Base-by-base conservation (phyloP, 2,113 vertebrate species). In the Rhinoptilus africanus region DNA sequence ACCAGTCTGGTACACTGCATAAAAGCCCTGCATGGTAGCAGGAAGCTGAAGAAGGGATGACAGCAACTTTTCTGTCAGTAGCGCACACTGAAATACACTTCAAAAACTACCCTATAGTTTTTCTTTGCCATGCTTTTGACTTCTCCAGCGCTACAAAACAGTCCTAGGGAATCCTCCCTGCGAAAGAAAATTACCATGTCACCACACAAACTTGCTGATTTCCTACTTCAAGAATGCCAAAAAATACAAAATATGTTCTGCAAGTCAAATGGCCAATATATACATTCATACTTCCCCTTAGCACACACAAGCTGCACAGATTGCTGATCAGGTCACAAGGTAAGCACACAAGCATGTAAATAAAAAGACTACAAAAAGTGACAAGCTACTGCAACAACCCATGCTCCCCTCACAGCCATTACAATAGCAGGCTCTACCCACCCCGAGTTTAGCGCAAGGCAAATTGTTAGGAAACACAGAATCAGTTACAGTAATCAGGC, bases 321-420 rank as follows among this genome's bases (percentile, higher is more conserved):
- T 81, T 74, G 71, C n/a, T 37, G 15, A 62, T 71, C 15, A 47
- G 50, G 30, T 57, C 1, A 7, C 48, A 32, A 82, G 30, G 30
- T 47, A 48, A 80, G 16, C 37, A 71, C 48, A 56, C 4, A 59
- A 67, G 21, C 8, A 45, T 15, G 7, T 47, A 67, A 92, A 85
- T 47, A 74, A 53, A 51, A 89, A 41, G 13, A 48, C 35, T 35
- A 67, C 17, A 37, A 53, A 84, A 77, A 74, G 14, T 0, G 1
- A 23, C 45, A 45, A 53, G 22, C 24, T 66, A 62, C 59, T 69
- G 39, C 39, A 88, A 35, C 20, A 60, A 17, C 19, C 12, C 14
- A 39, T 35, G 6, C 30, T n/a, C 7, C 3, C 3, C 15, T 24
- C 21, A 4, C 20, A 23, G 1, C 16, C 34, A 32, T n/a, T 54